These are phyloP conservation scores for Macrotus californicus DNA, from an alignment of 2,113 vertebrate species.

Conservation along the genomic window DNA sequence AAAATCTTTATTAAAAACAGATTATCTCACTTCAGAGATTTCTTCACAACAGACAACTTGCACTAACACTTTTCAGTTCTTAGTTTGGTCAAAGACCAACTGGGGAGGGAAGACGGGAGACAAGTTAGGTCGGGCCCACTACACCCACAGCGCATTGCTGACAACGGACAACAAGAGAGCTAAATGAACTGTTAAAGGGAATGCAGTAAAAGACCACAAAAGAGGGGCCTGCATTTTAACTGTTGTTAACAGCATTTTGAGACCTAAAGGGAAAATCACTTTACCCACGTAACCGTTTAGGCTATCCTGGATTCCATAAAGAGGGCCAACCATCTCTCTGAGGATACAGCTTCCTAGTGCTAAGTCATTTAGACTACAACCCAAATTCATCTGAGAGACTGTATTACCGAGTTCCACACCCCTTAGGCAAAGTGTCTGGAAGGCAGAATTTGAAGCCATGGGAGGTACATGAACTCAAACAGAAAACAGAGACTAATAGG, in stretches of 20 bases:
- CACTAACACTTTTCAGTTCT: background rate
- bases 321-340: background rate
- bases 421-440: background rate
- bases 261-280: background rate
- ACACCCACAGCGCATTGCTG: background rate
- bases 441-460: background rate
- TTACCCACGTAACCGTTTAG: background rate
- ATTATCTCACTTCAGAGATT: background rate
- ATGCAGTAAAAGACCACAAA: background rate
- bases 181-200: background rate
- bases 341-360: background rate
- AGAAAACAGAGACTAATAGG: background rate
- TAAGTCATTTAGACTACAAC: background rate
- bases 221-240: background rate
- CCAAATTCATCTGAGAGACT: background rate
- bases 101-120: background rate
- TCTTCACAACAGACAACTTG: background rate
- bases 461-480: background rate
- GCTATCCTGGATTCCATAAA: background rate
- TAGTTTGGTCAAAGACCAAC: slow-evolving; percentile 8
- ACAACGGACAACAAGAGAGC: background rate
- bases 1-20: background rate
- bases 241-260: background rate
- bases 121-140: background rate
- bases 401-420: background rate